These are phyloP conservation scores for Alces alces DNA, from an alignment of 2,113 vertebrate genomes.

Conservation along the genomic window DNA sequence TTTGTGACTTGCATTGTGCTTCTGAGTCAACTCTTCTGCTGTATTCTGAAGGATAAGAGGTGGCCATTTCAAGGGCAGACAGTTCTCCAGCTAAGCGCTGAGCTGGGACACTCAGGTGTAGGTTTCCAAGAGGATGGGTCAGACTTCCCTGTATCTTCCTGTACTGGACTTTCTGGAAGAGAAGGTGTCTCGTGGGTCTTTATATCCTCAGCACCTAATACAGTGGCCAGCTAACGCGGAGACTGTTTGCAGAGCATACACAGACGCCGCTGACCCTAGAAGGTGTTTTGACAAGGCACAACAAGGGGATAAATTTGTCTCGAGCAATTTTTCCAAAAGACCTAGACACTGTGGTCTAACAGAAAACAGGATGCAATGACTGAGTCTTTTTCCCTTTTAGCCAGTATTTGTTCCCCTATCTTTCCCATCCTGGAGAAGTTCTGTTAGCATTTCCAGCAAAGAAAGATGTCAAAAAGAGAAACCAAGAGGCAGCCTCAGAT, in stretches of 20 bases:
- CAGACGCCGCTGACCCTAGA: background rate
- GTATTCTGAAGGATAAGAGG: background rate
- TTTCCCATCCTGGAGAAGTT: background rate
- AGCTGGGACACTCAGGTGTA: background rate
- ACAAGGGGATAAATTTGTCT: background rate
- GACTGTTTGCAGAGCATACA: background rate
- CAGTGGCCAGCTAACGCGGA: background rate
- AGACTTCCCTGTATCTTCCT: background rate
- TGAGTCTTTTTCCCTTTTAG: background rate
- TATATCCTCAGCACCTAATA: background rate
- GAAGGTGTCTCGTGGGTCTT: background rate
- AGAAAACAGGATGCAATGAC: background rate
- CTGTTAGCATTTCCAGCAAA: background rate
- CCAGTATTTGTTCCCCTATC: background rate
- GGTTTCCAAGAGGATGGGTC: background rate
- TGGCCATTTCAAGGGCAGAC: background rate
- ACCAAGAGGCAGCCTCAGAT: background rate
- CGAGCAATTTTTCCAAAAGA: background rate
- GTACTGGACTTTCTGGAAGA: background rate
- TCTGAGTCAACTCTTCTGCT: background rate
- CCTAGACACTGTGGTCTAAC: background rate
- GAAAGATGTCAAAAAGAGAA: constrained; percentile 10
- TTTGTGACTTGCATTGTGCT: background rate
- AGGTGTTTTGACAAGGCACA: background rate
- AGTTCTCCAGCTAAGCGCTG: background rate